Conservation (phyloP, 2,888 invertebrate genomes). For the Thelaira solivaga region DNA sequence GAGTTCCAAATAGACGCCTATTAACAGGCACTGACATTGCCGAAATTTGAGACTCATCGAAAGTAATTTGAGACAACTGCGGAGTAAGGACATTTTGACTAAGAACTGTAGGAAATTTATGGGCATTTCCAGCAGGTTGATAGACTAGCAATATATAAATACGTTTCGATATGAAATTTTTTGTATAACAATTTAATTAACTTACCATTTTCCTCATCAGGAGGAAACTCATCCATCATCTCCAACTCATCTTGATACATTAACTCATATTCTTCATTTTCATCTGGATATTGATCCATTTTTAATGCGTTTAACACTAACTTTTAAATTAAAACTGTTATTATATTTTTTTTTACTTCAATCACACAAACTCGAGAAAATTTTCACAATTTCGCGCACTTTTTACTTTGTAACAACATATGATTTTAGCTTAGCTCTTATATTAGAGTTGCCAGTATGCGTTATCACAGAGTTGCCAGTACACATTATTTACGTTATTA, state of each 20-base stretch:
- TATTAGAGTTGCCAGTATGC: too few relatives aligned
- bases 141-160: slow-evolving; percentile 15
- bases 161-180: too few relatives aligned
- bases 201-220: slow-evolving; percentile 64
- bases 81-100: slow-evolving; percentile 61
- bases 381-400: too few relatives aligned
- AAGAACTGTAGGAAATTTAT: neutral
- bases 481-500: too few relatives aligned
- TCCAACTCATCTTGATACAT: slow-evolving; percentile 85
- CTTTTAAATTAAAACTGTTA: too few relatives aligned
- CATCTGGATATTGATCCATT: slow-evolving; percentile 75
- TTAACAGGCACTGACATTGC: slow-evolving; percentile 66
- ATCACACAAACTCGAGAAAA: too few relatives aligned
- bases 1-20: slow-evolving; percentile 74
- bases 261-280: slow-evolving; percentile 83
- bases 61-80: slow-evolving; percentile 75
- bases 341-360: too few relatives aligned
- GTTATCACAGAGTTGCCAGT: too few relatives aligned
- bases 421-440: too few relatives aligned
- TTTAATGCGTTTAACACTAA: neutral
- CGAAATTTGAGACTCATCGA: slow-evolving; percentile 58
- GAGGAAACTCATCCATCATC: slow-evolving; percentile 78
- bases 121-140: neutral
- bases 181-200: neutral
- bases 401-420: too few relatives aligned